phyloP scores from a whole-genome alignment of 2,888 invertebrate species.

The Perdita meconis region DNA sequence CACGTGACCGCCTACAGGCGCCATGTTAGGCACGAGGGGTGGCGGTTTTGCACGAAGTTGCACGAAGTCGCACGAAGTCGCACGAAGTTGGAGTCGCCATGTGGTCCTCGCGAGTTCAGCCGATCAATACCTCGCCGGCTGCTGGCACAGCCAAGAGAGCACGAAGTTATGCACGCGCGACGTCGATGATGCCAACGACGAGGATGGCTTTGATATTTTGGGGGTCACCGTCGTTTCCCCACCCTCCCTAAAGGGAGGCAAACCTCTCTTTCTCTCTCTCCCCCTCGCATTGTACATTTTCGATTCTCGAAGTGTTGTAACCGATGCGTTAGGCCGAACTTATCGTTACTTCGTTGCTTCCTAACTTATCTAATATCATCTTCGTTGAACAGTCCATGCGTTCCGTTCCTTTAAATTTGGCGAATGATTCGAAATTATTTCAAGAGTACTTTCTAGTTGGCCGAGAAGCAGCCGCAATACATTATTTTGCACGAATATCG shows the following conservation, averaged over 20 bases:
- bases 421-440: constrained; percentile 18
- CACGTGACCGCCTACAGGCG: constrained; percentile 73
- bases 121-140: constrained; percentile 80
- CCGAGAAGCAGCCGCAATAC: not conserved
- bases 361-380: no score
- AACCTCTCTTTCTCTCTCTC: not conserved
- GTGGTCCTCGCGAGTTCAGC: constrained; percentile 79
- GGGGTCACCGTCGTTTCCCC: constrained; percentile 7
- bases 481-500: constrained; percentile 27
- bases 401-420: constrained; percentile 39
- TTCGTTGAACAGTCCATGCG: not conserved
- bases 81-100: constrained; percentile 80
- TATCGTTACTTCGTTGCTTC: constrained; percentile 23
- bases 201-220: constrained; percentile 29
- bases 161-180: constrained; percentile 80
- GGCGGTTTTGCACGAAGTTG: constrained; percentile 76
- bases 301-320: constrained; percentile 14
- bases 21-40: constrained; percentile 78
- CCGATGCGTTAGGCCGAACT: constrained; percentile 39
- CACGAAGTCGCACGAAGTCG: constrained; percentile 71
- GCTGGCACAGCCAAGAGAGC: constrained; percentile 78
- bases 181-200: constrained; percentile 54
- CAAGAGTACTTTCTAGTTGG: not conserved
- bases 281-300: not conserved
- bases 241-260: no score